A percentile compares a stretch with the other conserved stretches of the same genome.
Conservation (phyloP, 1,140 invertebrate species). For the Drosophila lini region DNA sequence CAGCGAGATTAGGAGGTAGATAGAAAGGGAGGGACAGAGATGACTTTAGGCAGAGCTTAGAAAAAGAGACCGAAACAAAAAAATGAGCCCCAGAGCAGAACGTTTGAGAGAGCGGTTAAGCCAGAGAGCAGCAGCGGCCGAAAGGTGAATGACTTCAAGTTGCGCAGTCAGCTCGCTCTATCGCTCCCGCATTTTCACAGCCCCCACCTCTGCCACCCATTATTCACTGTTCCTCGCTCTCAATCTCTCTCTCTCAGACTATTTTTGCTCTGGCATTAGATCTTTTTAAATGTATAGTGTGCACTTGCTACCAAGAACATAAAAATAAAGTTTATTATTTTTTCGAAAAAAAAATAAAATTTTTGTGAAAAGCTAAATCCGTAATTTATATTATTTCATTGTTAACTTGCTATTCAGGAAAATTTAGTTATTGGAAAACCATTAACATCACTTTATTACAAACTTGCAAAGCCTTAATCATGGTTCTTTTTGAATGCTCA, state of each 20-base stretch:
- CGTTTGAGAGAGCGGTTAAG: slow-evolving; percentile 25
- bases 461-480: neutral
- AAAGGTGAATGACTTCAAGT: slow-evolving; percentile 75
- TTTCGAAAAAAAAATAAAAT: too few relatives aligned
- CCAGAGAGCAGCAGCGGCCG: slow-evolving; percentile 19
- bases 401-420: neutral
- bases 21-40: slow-evolving; percentile 14
- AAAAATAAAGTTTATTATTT: too few relatives aligned
- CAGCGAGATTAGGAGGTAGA: slow-evolving; percentile 8
- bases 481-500: neutral
- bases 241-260: slow-evolving; percentile 34
- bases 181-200: slow-evolving; percentile 9
- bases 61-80: neutral
- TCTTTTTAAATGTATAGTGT: slow-evolving; percentile 15
- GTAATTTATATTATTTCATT: neutral
- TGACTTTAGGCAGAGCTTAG: slow-evolving; percentile 31
- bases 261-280: slow-evolving; percentile 60
- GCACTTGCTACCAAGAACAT: neutral
- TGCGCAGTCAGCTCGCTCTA: slow-evolving; percentile 38
- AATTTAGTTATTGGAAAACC: neutral
- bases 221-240: neutral
- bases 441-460: neutral
- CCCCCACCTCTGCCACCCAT: neutral
- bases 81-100: slow-evolving; percentile 19
- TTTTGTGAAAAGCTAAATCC: too few relatives aligned